Evolutionary conservation across 2,888 invertebrate species (phyloP).

Genomic region (Leucoptera coffeella): DNA sequence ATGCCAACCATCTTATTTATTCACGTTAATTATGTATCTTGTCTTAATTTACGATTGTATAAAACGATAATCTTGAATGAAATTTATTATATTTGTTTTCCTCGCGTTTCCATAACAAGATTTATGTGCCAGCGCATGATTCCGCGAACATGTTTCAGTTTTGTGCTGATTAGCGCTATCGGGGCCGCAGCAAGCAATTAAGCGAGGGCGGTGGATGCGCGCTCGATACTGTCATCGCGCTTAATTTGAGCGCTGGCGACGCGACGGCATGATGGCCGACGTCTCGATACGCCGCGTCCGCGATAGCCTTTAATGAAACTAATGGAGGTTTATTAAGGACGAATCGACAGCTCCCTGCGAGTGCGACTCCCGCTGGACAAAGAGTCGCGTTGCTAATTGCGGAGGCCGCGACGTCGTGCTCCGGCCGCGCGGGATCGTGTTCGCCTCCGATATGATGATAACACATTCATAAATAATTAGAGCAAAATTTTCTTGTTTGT

Average conservation of each 20-base stretch:
- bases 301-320: slow-evolving; percentile 51
- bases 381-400: slow-evolving; percentile 53
- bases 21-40: slow-evolving; percentile 55
- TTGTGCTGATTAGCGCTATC: too few relatives aligned
- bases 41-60: slow-evolving; percentile 56
- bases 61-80: slow-evolving; percentile 50
- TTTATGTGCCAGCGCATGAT: slow-evolving; percentile 41
- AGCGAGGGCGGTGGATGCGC: slow-evolving; percentile 31
- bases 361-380: slow-evolving; percentile 31
- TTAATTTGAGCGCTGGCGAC: slow-evolving; percentile 45
- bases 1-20: slow-evolving; percentile 55
- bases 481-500: slow-evolving; percentile 55
- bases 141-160: slow-evolving; percentile 14
- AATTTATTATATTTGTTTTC: slow-evolving; percentile 49
- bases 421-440: slow-evolving; percentile 35
- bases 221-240: slow-evolving; percentile 44
- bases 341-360: slow-evolving; percentile 31
- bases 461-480: slow-evolving; percentile 56
- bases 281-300: slow-evolving; percentile 42
- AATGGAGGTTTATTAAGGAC: slow-evolving; percentile 49
- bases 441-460: slow-evolving; percentile 47
- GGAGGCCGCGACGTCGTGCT: slow-evolving; percentile 50
- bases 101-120: slow-evolving; percentile 47
- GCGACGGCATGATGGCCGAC: slow-evolving; percentile 34
- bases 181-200: slow-evolving; percentile 47